Conservation (phyloP, 1,140 invertebrate genomes). For the Colletes latitarsis region DNA sequence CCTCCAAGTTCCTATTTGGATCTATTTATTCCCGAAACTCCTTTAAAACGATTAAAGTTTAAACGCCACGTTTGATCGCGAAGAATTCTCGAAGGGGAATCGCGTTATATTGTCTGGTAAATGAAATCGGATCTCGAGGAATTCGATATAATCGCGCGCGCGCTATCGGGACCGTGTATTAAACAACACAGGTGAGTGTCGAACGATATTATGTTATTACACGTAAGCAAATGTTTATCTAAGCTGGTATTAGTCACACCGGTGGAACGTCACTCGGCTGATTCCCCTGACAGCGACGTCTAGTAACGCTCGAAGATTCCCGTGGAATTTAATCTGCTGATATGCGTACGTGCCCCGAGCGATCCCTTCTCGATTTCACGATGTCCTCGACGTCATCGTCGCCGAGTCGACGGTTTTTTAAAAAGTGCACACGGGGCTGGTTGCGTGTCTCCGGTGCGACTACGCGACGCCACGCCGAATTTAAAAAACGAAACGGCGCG, state of each 20-base stretch:
- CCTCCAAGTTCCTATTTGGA: too few species aligned
- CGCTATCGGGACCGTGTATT: background rate
- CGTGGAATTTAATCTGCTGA: slow-evolving; percentile 63
- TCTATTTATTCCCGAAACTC: too few species aligned
- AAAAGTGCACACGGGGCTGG: slow-evolving; percentile 26
- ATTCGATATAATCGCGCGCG: too few species aligned
- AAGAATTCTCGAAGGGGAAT: too few species aligned
- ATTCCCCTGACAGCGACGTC: slow-evolving; percentile 1
- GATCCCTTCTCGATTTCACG: slow-evolving; percentile 64
- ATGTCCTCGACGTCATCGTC: slow-evolving; percentile 44
- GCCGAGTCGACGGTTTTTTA: slow-evolving; percentile 14
- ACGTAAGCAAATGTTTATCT: slow-evolving; percentile 37
- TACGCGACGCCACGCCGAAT: too few species aligned
- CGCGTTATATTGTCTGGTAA: too few species aligned
- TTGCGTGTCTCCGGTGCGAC: background rate
- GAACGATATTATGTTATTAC: slow-evolving; percentile 1
- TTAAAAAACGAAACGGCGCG: too few species aligned
- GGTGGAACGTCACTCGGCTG: slow-evolving; percentile 15
- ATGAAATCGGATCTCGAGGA: too few species aligned
- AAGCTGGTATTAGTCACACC: slow-evolving; percentile 13
- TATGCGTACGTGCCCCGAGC: slow-evolving; percentile 50
- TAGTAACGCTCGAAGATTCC: slow-evolving; percentile 35
- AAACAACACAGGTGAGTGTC: slow-evolving; percentile 27
- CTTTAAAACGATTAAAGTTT: too few species aligned
- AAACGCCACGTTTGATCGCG: too few species aligned